Evolutionary conservation across 2,888 invertebrate genomes (phyloP).

Genomic region (Chymomyza caudatula): DNA sequence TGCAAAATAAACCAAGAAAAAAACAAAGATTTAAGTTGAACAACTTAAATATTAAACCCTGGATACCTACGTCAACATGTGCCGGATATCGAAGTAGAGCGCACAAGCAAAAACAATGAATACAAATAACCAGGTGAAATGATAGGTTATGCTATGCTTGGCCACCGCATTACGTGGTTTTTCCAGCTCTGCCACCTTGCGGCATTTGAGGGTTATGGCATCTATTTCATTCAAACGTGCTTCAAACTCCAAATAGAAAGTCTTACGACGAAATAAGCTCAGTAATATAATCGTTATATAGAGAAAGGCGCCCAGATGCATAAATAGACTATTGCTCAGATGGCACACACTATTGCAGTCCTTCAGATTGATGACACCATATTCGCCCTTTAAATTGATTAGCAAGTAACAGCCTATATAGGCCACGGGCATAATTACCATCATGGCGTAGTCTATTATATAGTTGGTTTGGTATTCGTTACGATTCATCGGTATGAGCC

Average conservation of each 20-base stretch:
- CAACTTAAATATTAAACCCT: neutral
- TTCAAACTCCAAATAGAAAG: slow-evolving; percentile 70
- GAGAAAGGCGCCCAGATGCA: slow-evolving; percentile 72
- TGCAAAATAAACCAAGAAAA: slow-evolving; percentile 10
- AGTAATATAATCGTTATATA: slow-evolving; percentile 61
- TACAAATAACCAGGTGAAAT: slow-evolving; percentile 62
- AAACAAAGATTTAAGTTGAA: neutral
- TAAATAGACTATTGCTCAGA: slow-evolving; percentile 67
- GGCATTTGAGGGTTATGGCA: slow-evolving; percentile 60
- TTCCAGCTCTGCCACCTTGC: slow-evolving; percentile 50
- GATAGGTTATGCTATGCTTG: slow-evolving; percentile 56
- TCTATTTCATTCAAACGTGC: slow-evolving; percentile 68
- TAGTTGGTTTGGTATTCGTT: slow-evolving; percentile 41
- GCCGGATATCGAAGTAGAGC: slow-evolving; percentile 56
- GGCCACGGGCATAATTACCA: slow-evolving; percentile 64
- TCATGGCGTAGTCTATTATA: slow-evolving; percentile 64
- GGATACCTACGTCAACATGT: slow-evolving; percentile 55
- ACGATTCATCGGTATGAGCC: slow-evolving; percentile 74
- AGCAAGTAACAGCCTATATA: slow-evolving; percentile 65
- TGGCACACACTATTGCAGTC: slow-evolving; percentile 70
- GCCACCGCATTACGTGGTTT: slow-evolving; percentile 38
- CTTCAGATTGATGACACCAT: slow-evolving; percentile 43
- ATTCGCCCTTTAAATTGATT: slow-evolving; percentile 41
- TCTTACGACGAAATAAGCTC: slow-evolving; percentile 70
- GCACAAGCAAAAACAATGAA: slow-evolving; percentile 53